Base-by-base conservation (phyloP, 2,888 invertebrate species). In the Lycia hirtaria region DNA sequence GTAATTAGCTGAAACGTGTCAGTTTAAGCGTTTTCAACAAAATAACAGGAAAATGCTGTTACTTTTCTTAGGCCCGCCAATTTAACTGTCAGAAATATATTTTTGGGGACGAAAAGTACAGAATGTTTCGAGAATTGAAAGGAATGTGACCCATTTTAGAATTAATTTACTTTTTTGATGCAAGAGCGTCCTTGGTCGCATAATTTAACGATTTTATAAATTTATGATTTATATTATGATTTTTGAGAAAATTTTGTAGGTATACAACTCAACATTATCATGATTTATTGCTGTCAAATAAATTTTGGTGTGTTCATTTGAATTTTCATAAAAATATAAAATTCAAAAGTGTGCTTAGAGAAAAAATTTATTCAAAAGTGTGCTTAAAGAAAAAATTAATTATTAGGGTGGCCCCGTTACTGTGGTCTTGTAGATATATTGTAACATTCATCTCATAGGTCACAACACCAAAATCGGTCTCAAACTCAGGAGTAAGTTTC, bases 1-100 rank as follows among this genome's bases (percentile, higher is more conserved):
- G 59, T 56, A 60, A 56, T 63, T 57, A 55, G 52, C 43, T 35
- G 40, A 35, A 60, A 45, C 47, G 51, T 44, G 49, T 48, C 12
- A 22, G 43, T 32, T 56, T 38, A 30, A 56, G 50, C 33, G 24
- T 50, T 56, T 38, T 41, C 14, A 38, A 14, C 26, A 24, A 22
- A 20, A 51, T 32, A 19, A 38, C n/a, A 20, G 15, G 6, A 33
- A 41, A 45, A 56, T 38, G 24, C 17, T 37, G 22, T 30, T 49
- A 44, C 44, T 56, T 50, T 49, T 44, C 49, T 56, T 38, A n/a
- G 43, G 24, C 37, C 9, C 22, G 15, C 35, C 44, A 44, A 55
- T 56, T 50, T 38, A 32, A 50, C 33, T 50, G 37, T 38, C 49
- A 50, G 32, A 53, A 53, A 45, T 45, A 30, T 24, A 15, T 12